Evolutionary conservation across 2,797 vertebrate genomes (phyloP).

Genomic region (Botia almorhae): DNA sequence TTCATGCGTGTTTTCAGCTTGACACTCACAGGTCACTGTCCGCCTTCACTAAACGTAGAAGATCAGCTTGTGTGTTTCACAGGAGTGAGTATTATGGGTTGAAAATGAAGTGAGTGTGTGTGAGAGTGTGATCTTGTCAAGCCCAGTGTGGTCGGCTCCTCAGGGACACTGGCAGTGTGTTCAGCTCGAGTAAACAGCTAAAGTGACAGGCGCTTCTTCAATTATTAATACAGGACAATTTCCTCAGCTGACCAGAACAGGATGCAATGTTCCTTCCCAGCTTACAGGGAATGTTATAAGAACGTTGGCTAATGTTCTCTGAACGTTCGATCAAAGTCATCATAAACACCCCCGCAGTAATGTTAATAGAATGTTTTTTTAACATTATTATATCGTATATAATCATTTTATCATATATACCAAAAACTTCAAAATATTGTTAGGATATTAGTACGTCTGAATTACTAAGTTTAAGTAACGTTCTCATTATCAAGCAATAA

Average conservation of each 20-base stretch:
- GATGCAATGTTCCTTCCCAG: slow-evolving; percentile 16
- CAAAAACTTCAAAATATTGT: too few species aligned
- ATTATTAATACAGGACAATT: slow-evolving; percentile 75
- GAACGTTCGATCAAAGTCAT: too few species aligned
- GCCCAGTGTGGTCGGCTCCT: slow-evolving; percentile 61
- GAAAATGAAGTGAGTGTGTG: slow-evolving; percentile 11
- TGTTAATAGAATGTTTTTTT: too few species aligned
- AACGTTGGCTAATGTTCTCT: too few species aligned
- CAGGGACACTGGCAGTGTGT: slow-evolving; percentile 68
- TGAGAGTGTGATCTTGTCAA: slow-evolving; percentile 62
- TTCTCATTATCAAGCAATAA: too few species aligned
- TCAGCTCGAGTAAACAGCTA: slow-evolving; percentile 78
- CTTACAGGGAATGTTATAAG: too few species aligned
- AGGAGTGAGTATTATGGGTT: neutral
- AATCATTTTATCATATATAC: too few species aligned
- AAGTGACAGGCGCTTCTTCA: slow-evolving; percentile 70
- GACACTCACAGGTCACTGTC: neutral
- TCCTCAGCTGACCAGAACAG: slow-evolving; percentile 39
- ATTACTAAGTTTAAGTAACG: too few species aligned
- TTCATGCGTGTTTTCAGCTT: neutral
- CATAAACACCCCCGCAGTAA: too few species aligned
- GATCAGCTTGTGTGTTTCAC: neutral
- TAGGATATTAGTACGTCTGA: too few species aligned
- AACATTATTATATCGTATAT: too few species aligned
- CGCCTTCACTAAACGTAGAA: neutral